Evolutionary conservation across 2,113 vertebrate species (phyloP).

Genomic region (Morphnarchus princeps): DNA sequence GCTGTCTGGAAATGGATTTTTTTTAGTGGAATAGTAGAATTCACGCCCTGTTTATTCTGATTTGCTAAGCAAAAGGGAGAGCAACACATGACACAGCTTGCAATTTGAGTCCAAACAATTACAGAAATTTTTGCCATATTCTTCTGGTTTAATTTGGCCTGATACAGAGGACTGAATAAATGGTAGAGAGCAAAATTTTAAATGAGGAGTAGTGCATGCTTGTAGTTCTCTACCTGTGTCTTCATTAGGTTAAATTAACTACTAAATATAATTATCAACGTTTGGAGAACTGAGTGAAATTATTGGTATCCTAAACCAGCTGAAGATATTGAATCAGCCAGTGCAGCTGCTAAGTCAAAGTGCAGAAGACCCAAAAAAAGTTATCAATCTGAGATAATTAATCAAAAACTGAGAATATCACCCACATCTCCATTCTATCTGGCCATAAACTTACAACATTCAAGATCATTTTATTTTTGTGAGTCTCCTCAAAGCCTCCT

Average conservation of each 20-base stretch:
- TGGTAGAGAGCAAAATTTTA: not conserved
- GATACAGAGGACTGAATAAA: not conserved
- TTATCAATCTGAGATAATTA: not conserved
- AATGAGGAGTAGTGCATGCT: not conserved
- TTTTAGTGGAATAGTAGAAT: not conserved
- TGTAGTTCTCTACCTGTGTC: too few relatives aligned
- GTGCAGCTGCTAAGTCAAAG: not conserved
- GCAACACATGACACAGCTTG: accelerated
- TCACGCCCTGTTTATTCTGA: not conserved
- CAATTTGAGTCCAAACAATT: not conserved
- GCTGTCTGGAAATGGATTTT: not conserved
- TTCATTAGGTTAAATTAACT: not conserved
- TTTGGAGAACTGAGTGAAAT: not conserved
- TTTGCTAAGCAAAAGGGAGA: not conserved
- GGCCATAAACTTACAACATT: not conserved
- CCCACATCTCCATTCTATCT: not conserved
- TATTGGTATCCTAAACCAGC: not conserved
- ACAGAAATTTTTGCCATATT: not conserved
- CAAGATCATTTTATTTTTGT: not conserved
- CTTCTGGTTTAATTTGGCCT: not conserved
- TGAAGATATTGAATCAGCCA: not conserved
- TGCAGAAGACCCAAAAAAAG: not conserved
- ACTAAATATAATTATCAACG: accelerated
- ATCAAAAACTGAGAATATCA: not conserved
- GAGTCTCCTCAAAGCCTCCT: constrained; percentile 19